Evolutionary conservation across 2,113 vertebrate species (phyloP).

Genomic region (Cyprinodon tularosa): DNA sequence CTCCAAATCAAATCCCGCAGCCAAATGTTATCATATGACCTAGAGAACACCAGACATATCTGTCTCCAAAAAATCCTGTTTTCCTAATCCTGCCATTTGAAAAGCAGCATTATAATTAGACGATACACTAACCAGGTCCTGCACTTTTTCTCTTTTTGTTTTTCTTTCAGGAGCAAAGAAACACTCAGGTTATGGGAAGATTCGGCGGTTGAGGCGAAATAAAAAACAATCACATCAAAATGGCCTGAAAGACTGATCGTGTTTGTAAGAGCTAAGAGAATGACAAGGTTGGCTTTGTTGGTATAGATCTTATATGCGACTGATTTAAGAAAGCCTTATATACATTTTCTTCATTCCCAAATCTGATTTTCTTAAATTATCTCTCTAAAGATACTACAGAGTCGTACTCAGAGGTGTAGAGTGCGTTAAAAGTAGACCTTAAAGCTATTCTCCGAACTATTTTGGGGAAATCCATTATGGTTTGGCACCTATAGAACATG

Average conservation of each 20-base stretch:
- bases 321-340: slow-evolving; percentile 14
- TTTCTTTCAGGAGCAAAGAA: slow-evolving; percentile 55
- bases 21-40: slow-evolving; percentile 3
- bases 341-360: slow-evolving; percentile 2
- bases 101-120: background rate
- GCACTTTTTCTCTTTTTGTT: slow-evolving; percentile 5
- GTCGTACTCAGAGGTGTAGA: no score
- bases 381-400: slow-evolving; percentile 3
- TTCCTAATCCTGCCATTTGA: background rate
- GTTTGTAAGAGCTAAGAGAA: slow-evolving; percentile 4
- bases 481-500: no score
- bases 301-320: slow-evolving; percentile 8
- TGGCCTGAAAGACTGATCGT: slow-evolving; percentile 17
- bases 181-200: background rate
- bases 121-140: slow-evolving; percentile 20
- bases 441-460: no score
- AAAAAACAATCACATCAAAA: slow-evolving; percentile 24
- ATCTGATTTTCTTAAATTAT: slow-evolving; percentile 27
- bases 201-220: slow-evolving; percentile 27
- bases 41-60: slow-evolving; percentile 3
- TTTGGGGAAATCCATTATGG: no score
- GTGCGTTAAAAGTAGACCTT: no score
- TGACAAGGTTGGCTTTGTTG: slow-evolving; percentile 6
- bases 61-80: slow-evolving; percentile 5
- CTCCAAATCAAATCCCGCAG: slow-evolving; percentile 7